phyloP scores from a whole-genome alignment of 2,888 invertebrate species.

The Aphodius sticticus region DNA sequence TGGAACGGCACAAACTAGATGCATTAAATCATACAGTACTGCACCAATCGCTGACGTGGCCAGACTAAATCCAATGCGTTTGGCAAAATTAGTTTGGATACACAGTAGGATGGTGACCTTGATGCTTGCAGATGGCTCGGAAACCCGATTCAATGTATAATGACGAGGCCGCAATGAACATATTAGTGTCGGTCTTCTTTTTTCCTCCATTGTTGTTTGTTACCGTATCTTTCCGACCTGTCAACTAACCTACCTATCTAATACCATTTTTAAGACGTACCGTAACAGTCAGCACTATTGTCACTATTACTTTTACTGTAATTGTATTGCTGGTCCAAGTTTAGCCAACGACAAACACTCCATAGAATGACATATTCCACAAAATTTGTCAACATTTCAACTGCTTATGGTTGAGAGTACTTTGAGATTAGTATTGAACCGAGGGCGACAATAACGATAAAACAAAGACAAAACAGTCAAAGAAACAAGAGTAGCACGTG shows the following conservation, averaged over 20 bases:
- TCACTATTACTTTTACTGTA: slow-evolving; percentile 7
- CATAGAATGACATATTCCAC: neutral
- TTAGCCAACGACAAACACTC: slow-evolving; percentile 5
- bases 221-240: slow-evolving; percentile 41
- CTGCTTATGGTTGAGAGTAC: too few species aligned
- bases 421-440: neutral
- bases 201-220: slow-evolving; percentile 48
- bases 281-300: neutral
- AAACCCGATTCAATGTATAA: slow-evolving; percentile 84
- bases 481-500: neutral
- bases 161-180: slow-evolving; percentile 32
- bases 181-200: slow-evolving; percentile 48
- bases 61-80: slow-evolving; percentile 84
- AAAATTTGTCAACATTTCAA: neutral
- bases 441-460: neutral
- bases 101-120: slow-evolving; percentile 91
- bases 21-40: slow-evolving; percentile 94
- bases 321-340: neutral
- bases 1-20: slow-evolving; percentile 95
- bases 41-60: slow-evolving; percentile 90
- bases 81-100: slow-evolving; percentile 95
- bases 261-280: slow-evolving; percentile 32
- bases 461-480: neutral
- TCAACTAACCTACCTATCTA: slow-evolving; percentile 29
- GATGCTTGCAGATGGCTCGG: slow-evolving; percentile 95